A percentile compares a stretch with the other conserved stretches of the same genome.
phyloP scores from a whole-genome alignment of 2,888 invertebrate genomes.

The Eulithis prunata region DNA sequence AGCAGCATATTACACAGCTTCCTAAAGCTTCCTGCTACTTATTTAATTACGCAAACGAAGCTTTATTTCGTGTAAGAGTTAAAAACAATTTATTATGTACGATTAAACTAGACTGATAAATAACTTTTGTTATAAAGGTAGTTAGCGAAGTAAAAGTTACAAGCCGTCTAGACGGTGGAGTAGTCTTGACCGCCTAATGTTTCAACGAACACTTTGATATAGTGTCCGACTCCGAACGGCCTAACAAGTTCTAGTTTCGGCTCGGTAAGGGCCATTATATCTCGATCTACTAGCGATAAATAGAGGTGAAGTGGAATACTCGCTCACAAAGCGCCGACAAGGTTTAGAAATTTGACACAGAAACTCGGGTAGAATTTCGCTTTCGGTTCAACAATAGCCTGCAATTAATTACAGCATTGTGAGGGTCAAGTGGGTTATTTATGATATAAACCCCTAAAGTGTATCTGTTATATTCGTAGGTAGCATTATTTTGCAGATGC shows the following conservation, averaged over 20 bases:
- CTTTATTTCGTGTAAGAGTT: neutral
- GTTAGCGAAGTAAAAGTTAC: slow-evolving; percentile 54
- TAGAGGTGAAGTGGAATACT: slow-evolving; percentile 49
- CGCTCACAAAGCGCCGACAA: slow-evolving; percentile 51
- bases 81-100: slow-evolving; percentile 10
- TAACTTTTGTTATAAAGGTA: slow-evolving; percentile 39
- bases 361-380: slow-evolving; percentile 41
- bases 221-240: slow-evolving; percentile 52
- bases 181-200: slow-evolving; percentile 62
- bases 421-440: slow-evolving; percentile 30
- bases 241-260: slow-evolving; percentile 56
- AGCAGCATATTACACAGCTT: slow-evolving; percentile 55
- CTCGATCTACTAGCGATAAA: slow-evolving; percentile 60
- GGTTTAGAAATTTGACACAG: slow-evolving; percentile 52
- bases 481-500: neutral
- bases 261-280: slow-evolving; percentile 54
- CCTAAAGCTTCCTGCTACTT: slow-evolving; percentile 47
- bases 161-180: slow-evolving; percentile 63
- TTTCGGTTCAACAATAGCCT: slow-evolving; percentile 14
- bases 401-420: slow-evolving; percentile 10
- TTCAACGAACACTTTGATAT: slow-evolving; percentile 69
- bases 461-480: neutral
- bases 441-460: neutral
- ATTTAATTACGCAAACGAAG: slow-evolving; percentile 18
- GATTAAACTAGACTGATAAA: slow-evolving; percentile 34